A percentile compares a stretch with the other conserved stretches of the same genome.
Conservation (phyloP, 2,888 invertebrate species). For the Mylabris sibirica region DNA sequence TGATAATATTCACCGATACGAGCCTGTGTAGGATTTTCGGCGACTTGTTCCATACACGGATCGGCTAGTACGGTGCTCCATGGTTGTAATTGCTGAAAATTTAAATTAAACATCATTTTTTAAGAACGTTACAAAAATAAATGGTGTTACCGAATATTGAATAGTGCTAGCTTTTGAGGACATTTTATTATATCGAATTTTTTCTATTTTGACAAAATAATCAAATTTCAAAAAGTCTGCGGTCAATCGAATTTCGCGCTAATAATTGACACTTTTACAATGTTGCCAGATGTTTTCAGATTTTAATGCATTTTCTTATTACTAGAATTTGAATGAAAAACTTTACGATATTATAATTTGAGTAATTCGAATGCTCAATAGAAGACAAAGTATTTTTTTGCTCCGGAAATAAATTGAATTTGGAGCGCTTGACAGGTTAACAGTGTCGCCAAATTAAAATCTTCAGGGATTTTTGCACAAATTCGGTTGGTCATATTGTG, state of each 20-base stretch:
- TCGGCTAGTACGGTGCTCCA: constrained; percentile 64
- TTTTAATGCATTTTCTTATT: too few species aligned
- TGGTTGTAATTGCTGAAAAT: constrained; percentile 78
- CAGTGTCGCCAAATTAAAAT: not conserved
- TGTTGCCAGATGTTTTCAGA: too few species aligned
- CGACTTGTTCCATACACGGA: constrained; percentile 71
- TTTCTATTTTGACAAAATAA: not conserved
- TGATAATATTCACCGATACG: constrained; percentile 75
- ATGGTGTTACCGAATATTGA: constrained; percentile 56
- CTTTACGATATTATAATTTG: too few species aligned
- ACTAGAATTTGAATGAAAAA: too few species aligned
- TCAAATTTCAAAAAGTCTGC: not conserved
- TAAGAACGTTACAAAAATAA: constrained; percentile 11
- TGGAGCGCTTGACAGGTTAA: not conserved
- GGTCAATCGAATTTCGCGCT: not conserved
- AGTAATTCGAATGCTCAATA: too few species aligned
- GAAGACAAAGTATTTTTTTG: too few species aligned
- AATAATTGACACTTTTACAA: not conserved
- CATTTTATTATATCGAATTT: constrained; percentile 31
- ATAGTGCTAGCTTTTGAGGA: constrained; percentile 50
- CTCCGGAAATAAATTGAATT: not conserved
- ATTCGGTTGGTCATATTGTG: constrained; percentile 5
- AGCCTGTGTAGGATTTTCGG: constrained; percentile 67
- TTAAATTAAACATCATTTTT: constrained; percentile 19
- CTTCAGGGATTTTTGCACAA: not conserved